Conservation (phyloP, 2,888 invertebrate genomes). For the Magallana nippona region DNA sequence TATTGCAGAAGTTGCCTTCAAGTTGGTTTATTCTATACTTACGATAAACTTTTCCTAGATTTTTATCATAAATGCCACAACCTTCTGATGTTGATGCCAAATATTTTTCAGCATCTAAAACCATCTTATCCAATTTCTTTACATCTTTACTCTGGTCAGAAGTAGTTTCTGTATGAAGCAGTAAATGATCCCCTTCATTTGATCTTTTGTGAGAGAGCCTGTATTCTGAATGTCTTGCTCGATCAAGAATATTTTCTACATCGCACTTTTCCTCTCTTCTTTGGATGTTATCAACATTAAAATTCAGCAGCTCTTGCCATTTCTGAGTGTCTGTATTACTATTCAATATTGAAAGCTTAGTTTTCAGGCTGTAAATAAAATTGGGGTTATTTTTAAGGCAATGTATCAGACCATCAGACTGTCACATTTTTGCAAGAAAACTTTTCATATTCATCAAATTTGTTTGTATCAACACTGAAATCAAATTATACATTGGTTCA, state of each 20-base stretch:
- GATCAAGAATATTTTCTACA: not conserved
- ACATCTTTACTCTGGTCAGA: no score
- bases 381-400: no score
- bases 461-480: not conserved
- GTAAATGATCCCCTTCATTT: not conserved
- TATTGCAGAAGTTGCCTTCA: no score
- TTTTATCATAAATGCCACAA: not conserved
- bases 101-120: conserved; percentile 14
- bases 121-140: not conserved
- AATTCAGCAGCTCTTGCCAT: not conserved
- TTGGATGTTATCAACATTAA: not conserved
- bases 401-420: no score
- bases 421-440: no score
- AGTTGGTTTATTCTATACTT: not conserved
- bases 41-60: conserved; percentile 12
- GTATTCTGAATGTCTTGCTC: not conserved
- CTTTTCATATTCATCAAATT: not conserved
- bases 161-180: not conserved
- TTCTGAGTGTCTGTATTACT: not conserved
- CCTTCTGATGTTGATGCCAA: not conserved
- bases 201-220: not conserved
- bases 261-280: not conserved
- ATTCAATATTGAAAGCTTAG: not conserved
- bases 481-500: no score
- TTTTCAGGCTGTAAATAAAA: not conserved